These are phyloP conservation scores for Ladona fulva DNA, from an alignment of 1,140 invertebrate species.

Conservation along the genomic window DNA sequence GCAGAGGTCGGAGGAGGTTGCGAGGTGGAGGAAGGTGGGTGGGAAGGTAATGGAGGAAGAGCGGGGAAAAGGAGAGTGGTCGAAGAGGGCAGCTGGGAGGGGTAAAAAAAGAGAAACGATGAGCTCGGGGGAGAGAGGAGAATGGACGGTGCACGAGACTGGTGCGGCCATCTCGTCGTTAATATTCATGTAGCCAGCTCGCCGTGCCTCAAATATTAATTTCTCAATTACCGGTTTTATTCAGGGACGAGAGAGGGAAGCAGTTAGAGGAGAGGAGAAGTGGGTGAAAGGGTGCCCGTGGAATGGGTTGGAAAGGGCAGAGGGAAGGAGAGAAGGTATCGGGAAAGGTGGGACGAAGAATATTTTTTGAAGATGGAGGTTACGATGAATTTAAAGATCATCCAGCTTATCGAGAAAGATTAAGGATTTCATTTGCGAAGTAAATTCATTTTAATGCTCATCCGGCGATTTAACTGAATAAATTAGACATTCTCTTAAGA, in stretches of 20 bases:
- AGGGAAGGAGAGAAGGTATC: background rate
- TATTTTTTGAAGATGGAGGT: too few species aligned
- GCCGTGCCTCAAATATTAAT: slow-evolving; percentile 9
- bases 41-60: background rate
- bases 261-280: background rate
- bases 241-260: background rate
- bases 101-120: background rate
- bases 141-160: background rate
- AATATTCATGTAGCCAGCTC: slow-evolving; percentile 5
- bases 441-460: too few species aligned
- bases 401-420: too few species aligned
- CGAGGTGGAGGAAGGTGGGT: background rate
- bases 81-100: background rate
- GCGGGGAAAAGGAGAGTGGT: background rate
- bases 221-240: slow-evolving; percentile 10
- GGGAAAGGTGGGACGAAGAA: too few species aligned
- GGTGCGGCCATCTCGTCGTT: background rate
- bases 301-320: background rate
- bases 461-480: too few species aligned
- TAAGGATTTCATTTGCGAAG: too few species aligned
- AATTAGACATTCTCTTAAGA: too few species aligned
- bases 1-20: background rate
- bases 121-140: background rate
- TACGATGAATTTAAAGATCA: too few species aligned
- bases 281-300: background rate